Base-by-base conservation (phyloP, 2,888 invertebrate genomes). In the Doris montereyensis region DNA sequence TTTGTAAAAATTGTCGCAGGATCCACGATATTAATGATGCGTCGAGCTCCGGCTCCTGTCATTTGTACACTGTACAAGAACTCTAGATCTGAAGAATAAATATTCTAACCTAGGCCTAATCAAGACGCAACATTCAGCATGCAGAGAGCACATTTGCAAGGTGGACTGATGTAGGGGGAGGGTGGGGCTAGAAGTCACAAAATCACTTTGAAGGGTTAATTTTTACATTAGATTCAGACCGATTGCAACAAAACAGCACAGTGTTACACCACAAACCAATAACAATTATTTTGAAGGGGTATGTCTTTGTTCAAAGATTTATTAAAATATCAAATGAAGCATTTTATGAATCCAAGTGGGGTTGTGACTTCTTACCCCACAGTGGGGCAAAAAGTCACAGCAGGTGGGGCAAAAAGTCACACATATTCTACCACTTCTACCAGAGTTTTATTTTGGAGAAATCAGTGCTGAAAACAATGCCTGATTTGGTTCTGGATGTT, bases 111-210 rank as follows among this genome's bases (percentile, higher is more conserved):
- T n/a, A n/a, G n/a, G n/a, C n/a, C n/a, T n/a, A n/a, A n/a, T n/a
- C n/a, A n/a, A n/a, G n/a, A n/a, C n/a, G n/a, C n/a, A n/a, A n/a
- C n/a, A n/a, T n/a, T n/a, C n/a, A n/a, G n/a, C n/a, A n/a, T n/a
- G n/a, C n/a, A n/a, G n/a, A n/a, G n/a, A n/a, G n/a, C n/a, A n/a
- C n/a, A n/a, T n/a, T n/a, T n/a, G n/a, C n/a, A n/a, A n/a, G n/a
- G n/a, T n/a, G n/a, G n/a, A 52, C 52, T 52, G 13, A 8, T 4
- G 24, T 2, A 21, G 24, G 58, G 58, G 58, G 58, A 58, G 58
- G 24, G 58, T 58, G 58, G 58, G 58, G 58, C 58, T 58, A 58
- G 58, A 58, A 58, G 58, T 58, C 58, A 58, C 58, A 58, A 58
- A 58, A 58, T 58, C 10, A 8, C 58, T 58, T 58, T 58, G 58